Evolutionary conservation across 2,113 vertebrate species (phyloP), one percentile per base, ranked within the genome.

Genomic region (Oceanites oceanicus): DNA sequence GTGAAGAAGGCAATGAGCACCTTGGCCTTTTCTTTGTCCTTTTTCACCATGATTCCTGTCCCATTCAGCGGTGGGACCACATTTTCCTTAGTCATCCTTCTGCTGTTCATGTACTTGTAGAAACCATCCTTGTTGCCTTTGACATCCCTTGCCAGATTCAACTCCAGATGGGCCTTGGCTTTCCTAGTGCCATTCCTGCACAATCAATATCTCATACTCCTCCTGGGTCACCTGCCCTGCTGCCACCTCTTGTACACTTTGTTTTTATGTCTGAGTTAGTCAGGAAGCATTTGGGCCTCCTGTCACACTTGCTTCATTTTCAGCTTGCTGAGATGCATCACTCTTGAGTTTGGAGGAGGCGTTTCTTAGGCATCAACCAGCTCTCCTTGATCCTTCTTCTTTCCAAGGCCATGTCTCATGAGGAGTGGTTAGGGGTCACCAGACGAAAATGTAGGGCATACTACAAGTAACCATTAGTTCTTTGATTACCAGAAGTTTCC

Each of bases 161-260:
- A 0, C 4, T 45, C 18, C 10, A 36, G 12, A 6, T 22, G 11
- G 17, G 13, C 15, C 15, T 45, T 42, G 34, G 5, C 13, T 86
- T 91, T 88, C 17, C 38, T 38, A 49, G 52, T 4, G 2, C 4
- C 3, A 4, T 53, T 72, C 22, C 30, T 67, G 38, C 30, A 38
- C 20, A 67, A 14, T 40, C 38, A 25, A 2, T 29, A 30, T 58
- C 20, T 88, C 34, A 32, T 29, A 22, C 2, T 49, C 10, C 23
- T 58, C 0, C 2, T 32, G 6, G 7, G 2, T 70, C 4, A 2
- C 27, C 44, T 50, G 38, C 21, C 7, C 36, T 80, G 16, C 23
- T 76, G 4, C 32, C 26, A 42, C 9, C 8, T 88, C 22, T 25
- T 15, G 19, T 38, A 40, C 3, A 25, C 12, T 36, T 55, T 0